Percentiles rank a stretch among this genome's conserved stretches.
Evolutionary conservation across 2,797 vertebrate genomes (phyloP).

Genomic region (Phalanger gymnotis): DNA sequence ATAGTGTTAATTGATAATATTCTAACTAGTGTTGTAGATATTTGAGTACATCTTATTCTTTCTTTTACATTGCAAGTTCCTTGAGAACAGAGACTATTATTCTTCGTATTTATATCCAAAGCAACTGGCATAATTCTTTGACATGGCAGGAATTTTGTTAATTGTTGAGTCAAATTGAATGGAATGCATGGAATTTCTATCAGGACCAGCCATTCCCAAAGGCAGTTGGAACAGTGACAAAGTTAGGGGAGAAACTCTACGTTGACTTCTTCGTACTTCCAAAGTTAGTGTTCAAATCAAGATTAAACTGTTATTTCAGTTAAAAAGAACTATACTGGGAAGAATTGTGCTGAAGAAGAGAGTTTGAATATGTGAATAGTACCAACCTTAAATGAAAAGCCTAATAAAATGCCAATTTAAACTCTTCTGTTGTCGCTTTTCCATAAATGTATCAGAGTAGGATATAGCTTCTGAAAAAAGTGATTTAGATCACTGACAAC

Average conservation of each 20-base stretch:
- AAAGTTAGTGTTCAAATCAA: not conserved
- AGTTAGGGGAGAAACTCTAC: slow-evolving; percentile 10
- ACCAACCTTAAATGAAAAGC: slow-evolving; percentile 1
- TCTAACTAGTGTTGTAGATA: not conserved
- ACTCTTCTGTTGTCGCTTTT: not conserved
- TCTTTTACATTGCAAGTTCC: not conserved
- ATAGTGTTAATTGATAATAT: not conserved
- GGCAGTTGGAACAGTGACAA: slow-evolving; percentile 24
- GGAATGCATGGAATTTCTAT: slow-evolving; percentile 40
- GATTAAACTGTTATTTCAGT: not conserved
- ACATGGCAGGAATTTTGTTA: not conserved
- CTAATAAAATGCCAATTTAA: not conserved
- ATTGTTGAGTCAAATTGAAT: not conserved
- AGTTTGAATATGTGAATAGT: not conserved
- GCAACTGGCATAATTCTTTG: not conserved
- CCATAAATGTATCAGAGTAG: not conserved
- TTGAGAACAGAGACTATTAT: not conserved
- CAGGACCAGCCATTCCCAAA: slow-evolving; percentile 10
- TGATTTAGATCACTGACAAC: slow-evolving; percentile 20
- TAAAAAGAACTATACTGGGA: not conserved
- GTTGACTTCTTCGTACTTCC: not conserved
- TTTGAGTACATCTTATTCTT: not conserved
- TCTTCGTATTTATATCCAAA: not conserved
- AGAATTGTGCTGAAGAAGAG: not conserved
- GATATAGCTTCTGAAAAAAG: not conserved